Evolutionary conservation across 2,888 invertebrate species (phyloP).

Genomic region (Gymnocheta viridis): DNA sequence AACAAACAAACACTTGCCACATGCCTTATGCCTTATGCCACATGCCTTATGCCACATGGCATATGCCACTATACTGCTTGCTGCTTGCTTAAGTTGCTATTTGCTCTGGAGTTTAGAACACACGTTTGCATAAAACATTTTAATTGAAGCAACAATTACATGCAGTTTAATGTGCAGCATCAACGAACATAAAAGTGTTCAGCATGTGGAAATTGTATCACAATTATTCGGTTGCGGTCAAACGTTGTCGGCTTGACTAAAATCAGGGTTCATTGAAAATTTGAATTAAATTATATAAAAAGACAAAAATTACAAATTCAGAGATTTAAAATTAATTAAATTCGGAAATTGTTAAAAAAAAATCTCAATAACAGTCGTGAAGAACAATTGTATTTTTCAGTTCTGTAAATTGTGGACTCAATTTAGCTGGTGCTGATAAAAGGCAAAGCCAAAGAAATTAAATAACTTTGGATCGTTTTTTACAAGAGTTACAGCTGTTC

Average conservation of each 20-base stretch:
- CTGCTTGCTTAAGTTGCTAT: slow-evolving; percentile 1
- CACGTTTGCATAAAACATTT: slow-evolving; percentile 60
- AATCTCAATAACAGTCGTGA: no score
- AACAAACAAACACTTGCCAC: slow-evolving; percentile 67
- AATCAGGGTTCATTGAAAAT: neutral
- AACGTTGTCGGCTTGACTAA: neutral
- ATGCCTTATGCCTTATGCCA: slow-evolving; percentile 56
- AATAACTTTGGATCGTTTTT: no score
- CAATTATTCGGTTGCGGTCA: neutral
- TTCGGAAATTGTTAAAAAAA: no score
- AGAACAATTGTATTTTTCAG: no score
- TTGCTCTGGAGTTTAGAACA: neutral
- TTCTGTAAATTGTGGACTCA: no score
- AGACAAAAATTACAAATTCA: no score
- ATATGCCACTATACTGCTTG: neutral
- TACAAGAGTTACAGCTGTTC: no score
- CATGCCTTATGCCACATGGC: slow-evolving; percentile 45
- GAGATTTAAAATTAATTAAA: no score
- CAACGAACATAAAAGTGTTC: slow-evolving; percentile 1
- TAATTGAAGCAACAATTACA: slow-evolving; percentile 63
- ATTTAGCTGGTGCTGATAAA: no score
- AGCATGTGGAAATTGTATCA: slow-evolving; percentile 31
- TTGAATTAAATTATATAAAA: neutral
- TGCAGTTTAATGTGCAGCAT: slow-evolving; percentile 1
- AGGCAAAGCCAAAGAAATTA: no score